Conservation (phyloP, 2,888 invertebrate genomes). For the Poecilobothrus nobilitatus region DNA sequence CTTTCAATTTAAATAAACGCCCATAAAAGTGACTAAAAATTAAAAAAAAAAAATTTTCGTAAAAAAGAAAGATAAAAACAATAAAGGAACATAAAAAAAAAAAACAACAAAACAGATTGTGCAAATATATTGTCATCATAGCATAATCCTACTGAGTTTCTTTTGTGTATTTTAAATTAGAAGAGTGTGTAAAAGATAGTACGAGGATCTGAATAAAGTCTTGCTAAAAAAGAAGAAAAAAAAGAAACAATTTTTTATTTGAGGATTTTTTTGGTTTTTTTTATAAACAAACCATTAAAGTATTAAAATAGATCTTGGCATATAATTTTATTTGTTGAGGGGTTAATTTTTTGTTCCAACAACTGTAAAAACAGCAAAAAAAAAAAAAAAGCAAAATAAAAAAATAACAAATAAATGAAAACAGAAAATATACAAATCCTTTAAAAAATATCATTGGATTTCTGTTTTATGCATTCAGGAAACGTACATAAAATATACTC, state of each 20-base stretch:
- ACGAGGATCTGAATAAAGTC: too few species aligned
- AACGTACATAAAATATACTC: background rate
- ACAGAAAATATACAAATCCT: background rate
- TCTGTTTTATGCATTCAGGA: background rate
- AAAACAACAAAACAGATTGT: background rate
- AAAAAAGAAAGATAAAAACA: background rate
- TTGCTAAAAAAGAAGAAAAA: too few species aligned
- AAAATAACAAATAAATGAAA: background rate
- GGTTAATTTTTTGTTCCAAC: background rate
- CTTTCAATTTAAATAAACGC: constrained; percentile 1
- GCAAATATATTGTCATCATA: constrained; percentile 1
- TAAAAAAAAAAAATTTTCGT: background rate
- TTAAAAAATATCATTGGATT: background rate
- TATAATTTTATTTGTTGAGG: background rate
- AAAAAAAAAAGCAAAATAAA: background rate
- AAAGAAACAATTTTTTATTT: too few species aligned
- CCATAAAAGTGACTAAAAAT: background rate
- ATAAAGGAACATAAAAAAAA: background rate
- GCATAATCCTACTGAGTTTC: background rate
- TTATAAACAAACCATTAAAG: constrained; percentile 6
- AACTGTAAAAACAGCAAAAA: background rate
- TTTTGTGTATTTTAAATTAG: too few species aligned
- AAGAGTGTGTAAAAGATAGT: too few species aligned
- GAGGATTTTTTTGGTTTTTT: background rate
- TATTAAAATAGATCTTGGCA: constrained; percentile 3